These are phyloP conservation scores for Otus scops DNA, from an alignment of 2,797 vertebrate species.

Conservation along the genomic window DNA sequence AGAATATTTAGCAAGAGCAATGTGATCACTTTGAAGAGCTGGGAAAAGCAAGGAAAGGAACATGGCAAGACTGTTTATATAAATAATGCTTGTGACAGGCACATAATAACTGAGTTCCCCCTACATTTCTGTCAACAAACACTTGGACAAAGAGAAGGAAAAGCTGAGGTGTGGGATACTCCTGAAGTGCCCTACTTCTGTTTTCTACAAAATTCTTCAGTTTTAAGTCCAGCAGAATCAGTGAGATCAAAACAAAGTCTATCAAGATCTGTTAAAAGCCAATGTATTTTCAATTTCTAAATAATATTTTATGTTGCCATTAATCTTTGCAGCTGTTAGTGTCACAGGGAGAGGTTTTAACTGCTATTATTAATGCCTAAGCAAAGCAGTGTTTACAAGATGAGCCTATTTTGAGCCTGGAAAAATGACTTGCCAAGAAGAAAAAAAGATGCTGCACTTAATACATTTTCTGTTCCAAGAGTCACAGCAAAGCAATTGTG, in stretches of 20 bases:
- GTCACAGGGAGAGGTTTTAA: constrained; percentile 12
- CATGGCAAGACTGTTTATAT: background rate
- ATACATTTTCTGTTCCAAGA: background rate
- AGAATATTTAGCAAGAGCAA: background rate
- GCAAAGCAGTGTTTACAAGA: constrained; percentile 35
- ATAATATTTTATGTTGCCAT: background rate
- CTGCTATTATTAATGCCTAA: constrained; percentile 47
- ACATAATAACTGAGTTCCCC: background rate
- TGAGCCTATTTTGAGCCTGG: constrained; percentile 55
- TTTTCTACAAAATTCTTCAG: background rate
- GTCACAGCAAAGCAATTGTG: constrained; percentile 5
- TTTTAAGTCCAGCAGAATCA: background rate
- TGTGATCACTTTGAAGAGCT: background rate
- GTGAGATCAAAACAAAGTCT: background rate
- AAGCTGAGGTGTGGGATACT: background rate
- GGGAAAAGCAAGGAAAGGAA: background rate
- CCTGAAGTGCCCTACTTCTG: background rate
- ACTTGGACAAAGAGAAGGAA: background rate
- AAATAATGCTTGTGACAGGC: constrained; percentile 27
- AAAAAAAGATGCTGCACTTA: constrained; percentile 35
- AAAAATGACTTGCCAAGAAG: constrained; percentile 53
- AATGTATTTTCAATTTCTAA: background rate
- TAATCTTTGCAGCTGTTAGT: constrained; percentile 19
- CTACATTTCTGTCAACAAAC: background rate
- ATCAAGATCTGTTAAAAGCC: background rate